phyloP scores from a whole-genome alignment of 2,113 vertebrate species.

The Oncorhynchus nerka region DNA sequence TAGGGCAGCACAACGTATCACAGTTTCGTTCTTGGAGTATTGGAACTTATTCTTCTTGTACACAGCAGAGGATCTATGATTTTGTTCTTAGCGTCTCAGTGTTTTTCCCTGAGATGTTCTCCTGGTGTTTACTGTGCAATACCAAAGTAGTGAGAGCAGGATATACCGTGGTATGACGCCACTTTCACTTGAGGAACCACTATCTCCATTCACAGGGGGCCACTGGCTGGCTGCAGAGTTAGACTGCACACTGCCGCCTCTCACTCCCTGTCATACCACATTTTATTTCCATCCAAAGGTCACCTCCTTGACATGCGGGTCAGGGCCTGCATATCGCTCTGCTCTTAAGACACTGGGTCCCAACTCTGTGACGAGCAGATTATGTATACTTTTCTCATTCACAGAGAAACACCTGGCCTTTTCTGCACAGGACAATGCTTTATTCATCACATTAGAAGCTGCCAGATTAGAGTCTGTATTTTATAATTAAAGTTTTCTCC shows the following conservation, averaged over 20 bases:
- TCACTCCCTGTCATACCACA: constrained; percentile 28
- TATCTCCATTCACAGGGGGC: constrained; percentile 45
- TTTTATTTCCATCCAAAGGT: constrained; percentile 29
- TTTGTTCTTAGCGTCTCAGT: constrained; percentile 22
- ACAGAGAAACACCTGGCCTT: background rate
- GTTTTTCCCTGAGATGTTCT: constrained; percentile 31
- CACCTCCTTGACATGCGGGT: constrained; percentile 32
- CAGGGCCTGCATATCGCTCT: constrained; percentile 29
- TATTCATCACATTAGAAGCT: constrained; percentile 11
- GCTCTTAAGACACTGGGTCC: constrained; percentile 8
- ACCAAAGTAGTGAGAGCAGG: constrained; percentile 14
- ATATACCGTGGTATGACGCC: too few relatives aligned
- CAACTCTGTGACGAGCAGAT: constrained; percentile 24
- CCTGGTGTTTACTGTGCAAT: constrained; percentile 29
- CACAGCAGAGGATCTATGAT: background rate
- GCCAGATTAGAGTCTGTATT: background rate
- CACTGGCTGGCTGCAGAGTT: background rate
- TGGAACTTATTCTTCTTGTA: background rate
- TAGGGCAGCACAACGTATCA: background rate
- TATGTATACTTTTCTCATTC: constrained; percentile 17
- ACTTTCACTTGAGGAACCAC: constrained; percentile 6
- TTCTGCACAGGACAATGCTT: background rate
- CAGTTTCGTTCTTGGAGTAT: background rate
- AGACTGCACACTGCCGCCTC: constrained; percentile 23
- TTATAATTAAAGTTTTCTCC: constrained; percentile 12